A percentile compares a stretch with the other conserved stretches of the same genome.
phyloP scores from a whole-genome alignment of 2,797 vertebrate genomes.

The Xerus rutilus region DNA sequence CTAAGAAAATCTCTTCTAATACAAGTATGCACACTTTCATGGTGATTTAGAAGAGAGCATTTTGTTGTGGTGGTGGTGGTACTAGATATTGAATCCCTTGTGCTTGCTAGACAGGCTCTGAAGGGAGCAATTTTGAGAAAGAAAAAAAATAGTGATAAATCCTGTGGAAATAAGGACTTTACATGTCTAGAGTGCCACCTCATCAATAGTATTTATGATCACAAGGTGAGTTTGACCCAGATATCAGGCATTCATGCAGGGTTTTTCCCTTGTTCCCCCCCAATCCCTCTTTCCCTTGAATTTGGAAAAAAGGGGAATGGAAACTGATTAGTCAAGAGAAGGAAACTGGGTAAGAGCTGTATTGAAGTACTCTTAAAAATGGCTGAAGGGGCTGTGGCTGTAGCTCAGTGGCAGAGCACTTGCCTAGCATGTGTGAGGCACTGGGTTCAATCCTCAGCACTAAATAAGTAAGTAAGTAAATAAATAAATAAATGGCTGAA shows the following conservation, averaged over 20 bases:
- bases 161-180: not conserved
- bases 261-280: not conserved
- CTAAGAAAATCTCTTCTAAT: not conserved
- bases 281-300: not conserved
- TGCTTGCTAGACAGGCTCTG: not conserved
- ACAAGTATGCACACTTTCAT: not conserved
- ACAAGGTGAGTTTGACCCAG: not conserved
- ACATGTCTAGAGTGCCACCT: not conserved
- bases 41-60: not conserved
- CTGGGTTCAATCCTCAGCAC: no score
- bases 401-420: no score
- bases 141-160: not conserved
- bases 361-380: conserved; percentile 17
- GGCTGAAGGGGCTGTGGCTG: not conserved
- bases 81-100: not conserved
- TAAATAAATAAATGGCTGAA: not conserved
- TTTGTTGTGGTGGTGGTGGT: not conserved
- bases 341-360: not conserved
- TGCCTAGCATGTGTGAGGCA: no score
- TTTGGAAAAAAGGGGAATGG: not conserved
- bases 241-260: not conserved
- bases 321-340: not conserved
- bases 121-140: conserved; percentile 35
- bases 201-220: not conserved
- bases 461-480: no score